These are phyloP conservation scores for Gasterosteus nipponicus DNA, from an alignment of 2,113 vertebrate species.

Conservation along the genomic window DNA sequence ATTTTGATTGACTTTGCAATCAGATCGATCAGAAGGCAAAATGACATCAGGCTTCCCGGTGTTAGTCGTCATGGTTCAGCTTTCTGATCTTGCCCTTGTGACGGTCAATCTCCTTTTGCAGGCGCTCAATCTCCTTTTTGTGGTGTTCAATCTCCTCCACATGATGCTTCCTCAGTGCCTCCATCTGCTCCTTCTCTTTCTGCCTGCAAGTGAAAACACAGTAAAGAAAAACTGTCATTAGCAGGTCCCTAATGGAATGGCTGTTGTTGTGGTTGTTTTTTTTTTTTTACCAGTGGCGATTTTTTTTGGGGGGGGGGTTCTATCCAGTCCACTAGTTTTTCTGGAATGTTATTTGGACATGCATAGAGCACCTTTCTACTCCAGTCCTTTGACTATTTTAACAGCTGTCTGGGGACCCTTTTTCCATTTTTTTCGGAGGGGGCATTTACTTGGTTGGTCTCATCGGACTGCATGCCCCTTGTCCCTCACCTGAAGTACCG, in stretches of 20 bases:
- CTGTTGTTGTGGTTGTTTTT: too few relatives aligned
- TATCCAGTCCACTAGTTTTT: background rate
- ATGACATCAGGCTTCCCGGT: background rate
- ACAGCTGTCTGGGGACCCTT: too few relatives aligned
- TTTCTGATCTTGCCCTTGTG: constrained; percentile 89
- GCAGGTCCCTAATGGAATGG: background rate
- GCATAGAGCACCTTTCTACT: background rate
- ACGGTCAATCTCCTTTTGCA: constrained; percentile 91
- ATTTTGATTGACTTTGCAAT: constrained; percentile 17
- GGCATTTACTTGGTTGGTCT: background rate
- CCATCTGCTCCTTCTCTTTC: constrained; percentile 87
- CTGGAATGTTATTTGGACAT: background rate
- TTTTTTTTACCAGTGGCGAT: background rate
- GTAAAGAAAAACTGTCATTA: background rate
- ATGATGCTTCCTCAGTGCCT: constrained; percentile 85
- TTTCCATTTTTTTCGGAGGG: too few relatives aligned
- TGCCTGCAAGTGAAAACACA: constrained; percentile 77
- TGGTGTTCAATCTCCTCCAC: constrained; percentile 90
- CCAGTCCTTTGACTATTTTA: background rate
- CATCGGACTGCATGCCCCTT: background rate
- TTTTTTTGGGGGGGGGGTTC: background rate
- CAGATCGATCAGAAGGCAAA: background rate
- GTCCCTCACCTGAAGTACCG: constrained; percentile 88
- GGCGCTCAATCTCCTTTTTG: constrained; percentile 89
- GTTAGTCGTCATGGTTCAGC: constrained; percentile 83